phyloP scores from a whole-genome alignment of 2,797 vertebrate genomes.

The Leuciscus waleckii region DNA sequence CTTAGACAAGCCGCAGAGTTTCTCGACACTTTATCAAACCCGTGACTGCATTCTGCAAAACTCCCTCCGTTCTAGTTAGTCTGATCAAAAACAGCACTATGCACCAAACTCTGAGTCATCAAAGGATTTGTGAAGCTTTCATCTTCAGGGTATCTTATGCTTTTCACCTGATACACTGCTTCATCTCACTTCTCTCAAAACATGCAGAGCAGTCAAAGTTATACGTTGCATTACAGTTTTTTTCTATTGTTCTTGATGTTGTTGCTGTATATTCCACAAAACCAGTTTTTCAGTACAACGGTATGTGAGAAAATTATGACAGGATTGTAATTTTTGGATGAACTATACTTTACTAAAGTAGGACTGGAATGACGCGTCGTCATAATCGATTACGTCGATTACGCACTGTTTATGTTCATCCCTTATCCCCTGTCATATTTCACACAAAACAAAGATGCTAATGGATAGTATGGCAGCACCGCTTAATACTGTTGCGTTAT shows the following conservation, averaged over 20 bases:
- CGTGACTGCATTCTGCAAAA: slow-evolving; percentile 35
- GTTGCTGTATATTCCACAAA: background rate
- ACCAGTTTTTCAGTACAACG: background rate
- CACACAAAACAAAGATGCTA: no score
- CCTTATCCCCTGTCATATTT: no score
- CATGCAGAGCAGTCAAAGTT: slow-evolving; percentile 8
- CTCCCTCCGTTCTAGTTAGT: slow-evolving; percentile 40
- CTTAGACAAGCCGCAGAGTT: slow-evolving; percentile 11
- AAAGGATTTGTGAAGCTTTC: slow-evolving; percentile 51
- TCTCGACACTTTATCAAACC: slow-evolving; percentile 43
- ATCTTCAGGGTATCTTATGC: slow-evolving; percentile 49
- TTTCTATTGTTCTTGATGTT: background rate
- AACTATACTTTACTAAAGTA: background rate
- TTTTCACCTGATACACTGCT: slow-evolving; percentile 40
- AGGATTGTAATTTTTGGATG: background rate
- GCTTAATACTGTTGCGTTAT: no score
- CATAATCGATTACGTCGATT: no score
- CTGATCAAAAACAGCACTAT: slow-evolving; percentile 47
- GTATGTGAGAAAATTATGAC: background rate
- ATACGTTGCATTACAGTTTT: background rate
- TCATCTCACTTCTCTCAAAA: slow-evolving; percentile 36
- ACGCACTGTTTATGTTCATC: no score
- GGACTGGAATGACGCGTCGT: accelerated
- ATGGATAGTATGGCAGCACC: no score
- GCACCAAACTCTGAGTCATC: slow-evolving; percentile 48